A percentile compares a stretch with the other conserved stretches of the same genome.
Conservation (phyloP, 1,140 invertebrate genomes). For the Sycophaga agraensis region DNA sequence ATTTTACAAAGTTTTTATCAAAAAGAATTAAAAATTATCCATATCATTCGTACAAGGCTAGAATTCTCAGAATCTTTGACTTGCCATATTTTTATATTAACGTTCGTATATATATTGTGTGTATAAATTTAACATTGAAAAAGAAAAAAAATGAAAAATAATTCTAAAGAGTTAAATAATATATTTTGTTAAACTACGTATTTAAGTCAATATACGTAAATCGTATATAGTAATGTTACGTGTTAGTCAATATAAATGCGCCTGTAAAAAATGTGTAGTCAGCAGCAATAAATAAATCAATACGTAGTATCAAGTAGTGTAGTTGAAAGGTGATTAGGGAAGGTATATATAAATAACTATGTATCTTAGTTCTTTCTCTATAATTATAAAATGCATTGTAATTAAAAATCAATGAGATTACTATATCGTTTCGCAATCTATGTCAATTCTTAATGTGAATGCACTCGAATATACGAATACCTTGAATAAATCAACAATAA, state of each 20-base stretch:
- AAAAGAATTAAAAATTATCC: neutral
- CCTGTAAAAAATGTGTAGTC: neutral
- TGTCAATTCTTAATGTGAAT: slow-evolving; percentile 36
- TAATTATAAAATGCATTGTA: too few relatives aligned
- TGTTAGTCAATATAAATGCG: too few relatives aligned
- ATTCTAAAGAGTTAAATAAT: slow-evolving; percentile 20
- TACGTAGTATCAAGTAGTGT: too few relatives aligned
- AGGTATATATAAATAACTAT: too few relatives aligned
- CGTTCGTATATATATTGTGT: slow-evolving; percentile 22
- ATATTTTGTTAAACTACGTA: slow-evolving; percentile 30
- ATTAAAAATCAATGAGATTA: too few relatives aligned
- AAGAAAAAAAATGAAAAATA: neutral
- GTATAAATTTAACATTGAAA: slow-evolving; percentile 3
- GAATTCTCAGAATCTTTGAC: neutral
- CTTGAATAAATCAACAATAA: slow-evolving; percentile 16
- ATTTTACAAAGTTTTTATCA: neutral
- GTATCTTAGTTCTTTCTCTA: too few relatives aligned
- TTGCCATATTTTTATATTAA: slow-evolving; percentile 37
- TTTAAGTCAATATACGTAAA: slow-evolving; percentile 17
- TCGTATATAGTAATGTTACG: too few relatives aligned
- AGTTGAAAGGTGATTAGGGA: too few relatives aligned
- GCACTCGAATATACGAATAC: slow-evolving; percentile 1
- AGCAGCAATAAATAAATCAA: neutral
- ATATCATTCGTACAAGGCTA: slow-evolving; percentile 4
- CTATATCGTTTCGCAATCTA: slow-evolving; percentile 23